phyloP scores from a whole-genome alignment of 2,888 invertebrate species.

The Eristalis tenax region DNA sequence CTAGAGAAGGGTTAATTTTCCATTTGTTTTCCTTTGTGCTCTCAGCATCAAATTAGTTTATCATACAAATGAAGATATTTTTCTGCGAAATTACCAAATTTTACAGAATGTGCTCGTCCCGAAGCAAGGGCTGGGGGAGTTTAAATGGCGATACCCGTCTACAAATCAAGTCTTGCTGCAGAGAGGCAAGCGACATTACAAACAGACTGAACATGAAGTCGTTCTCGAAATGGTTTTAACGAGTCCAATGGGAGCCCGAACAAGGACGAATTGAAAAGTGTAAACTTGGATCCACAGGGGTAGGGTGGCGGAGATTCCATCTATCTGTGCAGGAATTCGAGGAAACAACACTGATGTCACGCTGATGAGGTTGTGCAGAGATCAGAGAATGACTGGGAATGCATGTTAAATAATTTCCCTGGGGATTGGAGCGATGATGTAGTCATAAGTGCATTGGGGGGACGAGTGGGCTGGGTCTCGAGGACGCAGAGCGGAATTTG shows the following conservation, averaged over 20 bases:
- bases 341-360: not conserved
- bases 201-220: not conserved
- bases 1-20: constrained; percentile 20
- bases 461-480: not conserved
- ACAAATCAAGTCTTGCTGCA: not conserved
- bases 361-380: not conserved
- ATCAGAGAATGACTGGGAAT: not conserved
- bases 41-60: constrained; percentile 38
- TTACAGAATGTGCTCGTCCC: not conserved
- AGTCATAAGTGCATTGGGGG: not conserved
- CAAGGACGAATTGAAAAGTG: not conserved
- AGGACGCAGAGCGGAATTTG: not conserved
- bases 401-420: not conserved
- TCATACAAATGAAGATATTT: constrained; percentile 40
- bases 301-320: not conserved
- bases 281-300: not conserved
- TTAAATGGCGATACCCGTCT: not conserved
- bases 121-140: not conserved
- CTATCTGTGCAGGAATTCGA: not conserved
- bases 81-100: constrained; percentile 2
- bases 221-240: not conserved
- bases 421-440: not conserved
- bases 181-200: too few species aligned
- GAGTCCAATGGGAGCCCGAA: not conserved
- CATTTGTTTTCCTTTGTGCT: not conserved